Conservation (phyloP, 2,888 invertebrate genomes). For the Poecilobothrus nobilitatus region DNA sequence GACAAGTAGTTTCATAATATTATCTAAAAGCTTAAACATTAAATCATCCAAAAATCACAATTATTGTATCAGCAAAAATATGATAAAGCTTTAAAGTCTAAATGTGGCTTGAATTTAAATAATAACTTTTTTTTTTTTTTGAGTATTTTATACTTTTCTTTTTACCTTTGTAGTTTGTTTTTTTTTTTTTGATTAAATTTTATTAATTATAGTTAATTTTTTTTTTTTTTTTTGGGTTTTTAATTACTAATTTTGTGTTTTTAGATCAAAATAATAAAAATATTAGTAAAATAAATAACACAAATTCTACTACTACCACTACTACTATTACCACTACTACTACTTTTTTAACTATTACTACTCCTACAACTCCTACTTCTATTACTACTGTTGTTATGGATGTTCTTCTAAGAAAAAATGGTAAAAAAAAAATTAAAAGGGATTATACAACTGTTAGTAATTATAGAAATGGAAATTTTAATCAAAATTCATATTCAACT, state of each 20-base stretch:
- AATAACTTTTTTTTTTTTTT: too few relatives aligned
- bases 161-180: background rate
- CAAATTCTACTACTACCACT: background rate
- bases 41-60: too few relatives aligned
- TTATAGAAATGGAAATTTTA: background rate
- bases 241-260: background rate
- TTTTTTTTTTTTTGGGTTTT: too few relatives aligned
- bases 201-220: too few relatives aligned
- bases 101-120: too few relatives aligned
- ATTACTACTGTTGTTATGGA: slow-evolving; percentile 17
- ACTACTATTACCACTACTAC: background rate
- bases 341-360: slow-evolving; percentile 12
- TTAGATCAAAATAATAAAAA: background rate
- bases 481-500: background rate
- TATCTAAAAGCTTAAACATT: too few relatives aligned
- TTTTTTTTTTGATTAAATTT: too few relatives aligned
- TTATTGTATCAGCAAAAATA: too few relatives aligned
- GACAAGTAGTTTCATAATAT: too few relatives aligned
- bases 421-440: background rate
- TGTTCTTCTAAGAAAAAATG: slow-evolving; percentile 22
- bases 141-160: background rate
- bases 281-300: background rate
- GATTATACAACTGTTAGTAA: background rate
- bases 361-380: slow-evolving; percentile 16
- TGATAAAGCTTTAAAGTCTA: too few relatives aligned